These are phyloP conservation scores for Junonia oenone DNA, from an alignment of 2,888 invertebrate species.

Conservation along the genomic window DNA sequence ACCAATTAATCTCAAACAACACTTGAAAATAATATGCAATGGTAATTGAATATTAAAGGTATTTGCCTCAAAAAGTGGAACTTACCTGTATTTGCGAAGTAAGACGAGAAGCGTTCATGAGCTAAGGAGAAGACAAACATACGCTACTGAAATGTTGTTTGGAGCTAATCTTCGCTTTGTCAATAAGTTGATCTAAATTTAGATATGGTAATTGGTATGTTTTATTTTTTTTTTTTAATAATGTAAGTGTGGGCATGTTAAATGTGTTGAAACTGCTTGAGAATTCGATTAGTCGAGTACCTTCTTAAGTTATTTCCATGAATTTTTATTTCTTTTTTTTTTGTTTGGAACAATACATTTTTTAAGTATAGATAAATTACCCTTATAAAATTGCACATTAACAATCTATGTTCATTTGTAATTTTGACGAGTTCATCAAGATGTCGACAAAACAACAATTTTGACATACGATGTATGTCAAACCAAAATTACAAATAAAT, in stretches of 20 bases:
- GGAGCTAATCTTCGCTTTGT: slow-evolving; percentile 21
- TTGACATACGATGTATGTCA: too few relatives aligned
- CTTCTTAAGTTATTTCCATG: too few relatives aligned
- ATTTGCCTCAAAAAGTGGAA: slow-evolving; percentile 27
- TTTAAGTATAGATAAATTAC: too few relatives aligned
- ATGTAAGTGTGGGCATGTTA: background rate
- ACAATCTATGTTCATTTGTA: too few relatives aligned
- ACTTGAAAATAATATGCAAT: slow-evolving; percentile 18
- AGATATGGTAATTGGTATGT: background rate
- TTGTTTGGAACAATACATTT: too few relatives aligned
- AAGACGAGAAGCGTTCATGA: slow-evolving; percentile 27
- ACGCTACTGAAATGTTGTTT: slow-evolving; percentile 25
- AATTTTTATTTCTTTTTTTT: too few relatives aligned
- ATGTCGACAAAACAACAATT: too few relatives aligned
- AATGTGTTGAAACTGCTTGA: too few relatives aligned
- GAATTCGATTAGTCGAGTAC: too few relatives aligned
- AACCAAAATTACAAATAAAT: too few relatives aligned
- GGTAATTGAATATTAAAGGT: slow-evolving; percentile 24
- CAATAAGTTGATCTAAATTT: slow-evolving; percentile 23
- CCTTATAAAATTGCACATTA: too few relatives aligned
- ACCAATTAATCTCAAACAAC: slow-evolving; percentile 23
- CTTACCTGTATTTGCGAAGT: slow-evolving; percentile 22
- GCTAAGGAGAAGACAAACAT: slow-evolving; percentile 26
- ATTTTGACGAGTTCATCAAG: too few relatives aligned
- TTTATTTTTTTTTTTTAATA: background rate